Percentiles rank a stretch among this genome's conserved stretches.
Conservation (phyloP, 2,113 vertebrate species). For the Limanda limanda region DNA sequence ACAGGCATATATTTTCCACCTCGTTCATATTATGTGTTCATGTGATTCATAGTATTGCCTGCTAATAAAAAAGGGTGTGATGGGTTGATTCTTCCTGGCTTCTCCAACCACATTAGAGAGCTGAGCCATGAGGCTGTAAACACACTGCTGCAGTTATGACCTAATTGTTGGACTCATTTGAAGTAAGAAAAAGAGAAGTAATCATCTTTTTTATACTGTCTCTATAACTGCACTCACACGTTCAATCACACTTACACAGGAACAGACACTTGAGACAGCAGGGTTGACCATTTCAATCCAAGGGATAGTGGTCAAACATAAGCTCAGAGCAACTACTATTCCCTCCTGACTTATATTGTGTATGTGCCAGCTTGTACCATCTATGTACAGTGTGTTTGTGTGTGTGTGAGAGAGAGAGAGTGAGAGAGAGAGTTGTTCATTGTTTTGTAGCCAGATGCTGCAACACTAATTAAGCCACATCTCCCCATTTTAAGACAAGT, state of each 20-base stretch:
- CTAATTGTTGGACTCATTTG: constrained; percentile 24
- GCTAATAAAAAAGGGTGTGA: constrained; percentile 53
- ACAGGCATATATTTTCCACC: constrained; percentile 53
- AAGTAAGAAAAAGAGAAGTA: background rate
- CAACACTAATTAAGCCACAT: background rate
- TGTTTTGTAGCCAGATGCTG: constrained; percentile 7
- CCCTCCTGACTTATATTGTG: background rate
- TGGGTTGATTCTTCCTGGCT: constrained; percentile 31
- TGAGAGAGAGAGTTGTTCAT: too few species aligned
- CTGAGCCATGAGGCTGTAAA: constrained; percentile 26
- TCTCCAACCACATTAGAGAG: constrained; percentile 28
- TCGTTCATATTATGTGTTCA: constrained; percentile 23
- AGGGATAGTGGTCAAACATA: background rate
- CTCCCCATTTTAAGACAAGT: background rate
- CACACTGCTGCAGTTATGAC: constrained; percentile 33
- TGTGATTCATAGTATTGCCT: constrained; percentile 28
- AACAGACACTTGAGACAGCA: background rate
- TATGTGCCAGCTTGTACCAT: background rate
- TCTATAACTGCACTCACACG: background rate
- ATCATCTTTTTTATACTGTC: background rate
- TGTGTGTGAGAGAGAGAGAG: too few species aligned
- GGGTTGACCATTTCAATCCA: background rate
- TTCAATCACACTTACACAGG: background rate
- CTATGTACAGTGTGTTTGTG: background rate
- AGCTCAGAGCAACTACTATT: background rate